Percentiles rank a stretch among this genome's conserved stretches.
Conservation (phyloP, 37 sponge, comb jelly and placozoan genomes). For the Beroe ovata region DNA sequence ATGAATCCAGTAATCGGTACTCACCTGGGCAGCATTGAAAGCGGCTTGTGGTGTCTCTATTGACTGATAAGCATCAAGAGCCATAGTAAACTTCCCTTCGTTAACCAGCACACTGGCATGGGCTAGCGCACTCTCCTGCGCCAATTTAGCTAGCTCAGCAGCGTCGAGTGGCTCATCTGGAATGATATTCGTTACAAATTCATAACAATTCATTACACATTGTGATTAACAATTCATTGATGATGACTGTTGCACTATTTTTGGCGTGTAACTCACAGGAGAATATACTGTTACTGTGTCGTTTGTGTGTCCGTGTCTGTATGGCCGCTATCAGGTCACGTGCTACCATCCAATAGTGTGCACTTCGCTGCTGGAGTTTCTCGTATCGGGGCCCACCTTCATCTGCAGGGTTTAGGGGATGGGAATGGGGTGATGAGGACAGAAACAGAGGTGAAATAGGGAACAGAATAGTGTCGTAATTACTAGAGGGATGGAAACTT, state of each 20-base stretch:
- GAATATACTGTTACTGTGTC: neutral
- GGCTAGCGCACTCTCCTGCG: slow-evolving; percentile 19
- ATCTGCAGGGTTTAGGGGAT: too few species aligned
- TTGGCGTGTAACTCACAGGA: slow-evolving; percentile 41
- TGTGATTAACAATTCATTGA: too few species aligned
- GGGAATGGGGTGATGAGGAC: too few species aligned
- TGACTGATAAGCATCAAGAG: slow-evolving; percentile 2
- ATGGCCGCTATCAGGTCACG: neutral
- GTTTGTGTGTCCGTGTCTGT: neutral
- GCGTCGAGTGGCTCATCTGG: neutral
- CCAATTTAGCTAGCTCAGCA: neutral
- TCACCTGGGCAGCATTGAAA: slow-evolving; percentile 52
- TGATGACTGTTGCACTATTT: too few species aligned
- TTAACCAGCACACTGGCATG: slow-evolving; percentile 17
- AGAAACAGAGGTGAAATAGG: too few species aligned
- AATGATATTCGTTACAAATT: too few species aligned
- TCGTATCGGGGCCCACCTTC: neutral
- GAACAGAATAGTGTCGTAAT: too few species aligned
- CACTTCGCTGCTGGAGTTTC: slow-evolving; percentile 20
- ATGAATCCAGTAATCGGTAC: too few species aligned
- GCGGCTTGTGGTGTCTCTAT: slow-evolving; percentile 36
- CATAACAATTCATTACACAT: too few species aligned
- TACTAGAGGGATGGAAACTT: too few species aligned
- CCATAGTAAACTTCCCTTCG: slow-evolving; percentile 45
- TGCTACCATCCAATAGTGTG: slow-evolving; percentile 43